Evolutionary conservation across 37 sponge, comb jelly and placozoan species (phyloP).

Genomic region (Agelas oroides): DNA sequence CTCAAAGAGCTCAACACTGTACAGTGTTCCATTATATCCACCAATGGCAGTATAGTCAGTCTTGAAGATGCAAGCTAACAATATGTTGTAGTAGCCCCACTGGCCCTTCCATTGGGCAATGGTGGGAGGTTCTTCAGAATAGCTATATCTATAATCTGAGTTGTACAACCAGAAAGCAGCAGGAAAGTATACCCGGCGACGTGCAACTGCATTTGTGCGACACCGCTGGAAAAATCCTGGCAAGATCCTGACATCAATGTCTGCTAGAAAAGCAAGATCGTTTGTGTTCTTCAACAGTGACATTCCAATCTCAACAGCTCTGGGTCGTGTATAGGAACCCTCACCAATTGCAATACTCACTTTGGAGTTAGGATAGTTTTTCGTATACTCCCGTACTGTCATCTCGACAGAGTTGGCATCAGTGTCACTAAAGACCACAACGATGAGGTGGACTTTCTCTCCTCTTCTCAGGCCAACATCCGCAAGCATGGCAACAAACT

Average conservation of each 20-base stretch:
- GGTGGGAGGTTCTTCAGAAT: neutral
- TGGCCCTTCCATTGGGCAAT: conserved; percentile 38
- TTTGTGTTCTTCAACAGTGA: neutral
- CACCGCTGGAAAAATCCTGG: conserved; percentile 39
- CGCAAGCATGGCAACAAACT: conserved; percentile 13
- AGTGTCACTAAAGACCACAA: conserved; percentile 40
- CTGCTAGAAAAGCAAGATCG: conserved; percentile 49
- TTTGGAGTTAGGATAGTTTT: neutral
- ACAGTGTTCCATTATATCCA: conserved; percentile 14
- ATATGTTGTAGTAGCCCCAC: conserved; percentile 51
- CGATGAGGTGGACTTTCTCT: conserved; percentile 39
- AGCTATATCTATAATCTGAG: neutral
- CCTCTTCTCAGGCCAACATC: neutral
- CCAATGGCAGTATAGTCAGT: conserved; percentile 38
- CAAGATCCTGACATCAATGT: conserved; percentile 31
- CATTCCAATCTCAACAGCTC: conserved; percentile 42
- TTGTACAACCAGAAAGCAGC: conserved; percentile 45
- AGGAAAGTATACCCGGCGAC: conserved; percentile 65
- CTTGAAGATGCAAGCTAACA: conserved; percentile 58
- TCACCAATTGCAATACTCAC: conserved; percentile 4
- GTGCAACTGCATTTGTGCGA: conserved; percentile 47
- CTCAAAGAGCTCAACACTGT: conserved; percentile 37
- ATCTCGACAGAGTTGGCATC: conserved; percentile 3
- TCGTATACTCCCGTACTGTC: conserved; percentile 1
- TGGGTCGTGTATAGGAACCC: conserved; percentile 21